Base-by-base conservation (phyloP, 2,888 invertebrate genomes). In the Ametastegia equiseti region DNA sequence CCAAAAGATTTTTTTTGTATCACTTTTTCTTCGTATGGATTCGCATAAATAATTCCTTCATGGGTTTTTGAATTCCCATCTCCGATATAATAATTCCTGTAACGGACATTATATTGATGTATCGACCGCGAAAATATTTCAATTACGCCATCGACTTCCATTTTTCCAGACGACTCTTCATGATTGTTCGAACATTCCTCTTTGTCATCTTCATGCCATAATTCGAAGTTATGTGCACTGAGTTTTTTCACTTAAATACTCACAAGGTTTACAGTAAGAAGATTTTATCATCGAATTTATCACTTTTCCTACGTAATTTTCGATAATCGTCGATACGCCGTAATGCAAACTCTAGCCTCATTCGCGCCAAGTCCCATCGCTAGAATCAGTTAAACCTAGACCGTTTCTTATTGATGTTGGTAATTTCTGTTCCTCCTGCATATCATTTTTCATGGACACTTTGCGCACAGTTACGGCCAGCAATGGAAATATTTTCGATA, bases 371-470 rank as follows among this genome's bases (percentile, higher is more conserved):
- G 82, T 45, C 47, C 82, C 82, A 67, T 82, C 82, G 7, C 83
- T 80, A n/a, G 82, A 83, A 67, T 84, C 82, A 80, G 81, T 84
- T 67, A 85, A 84, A 45, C 83, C 65, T 80, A 81, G 60, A 33
- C 73, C 79, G 67, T 84, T 83, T 81, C 60, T 75, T 79, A 82
- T 83, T 69, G 83, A 79, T 77, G 67, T 47, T 83, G 77, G 69
- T 60, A 81, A 75, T 82, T 82, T 65, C 81, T 78, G 77, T 81
- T 84, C 83, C 80, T 83, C 81, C 45, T 81, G 77, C 30, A 83
- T 81, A 81, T 82, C 83, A 82, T 85, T 84, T 83, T 81, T 54
- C 81, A 80, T 75, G n/a, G 67, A 63, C 27, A 80, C 27, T 13
- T 83, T 81, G 71, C 80, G 82, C 36, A 84, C 75, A 71, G 50